These are phyloP conservation scores for Propithecus deckenii DNA, from an alignment of 2,797 vertebrate genomes.

Conservation along the genomic window DNA sequence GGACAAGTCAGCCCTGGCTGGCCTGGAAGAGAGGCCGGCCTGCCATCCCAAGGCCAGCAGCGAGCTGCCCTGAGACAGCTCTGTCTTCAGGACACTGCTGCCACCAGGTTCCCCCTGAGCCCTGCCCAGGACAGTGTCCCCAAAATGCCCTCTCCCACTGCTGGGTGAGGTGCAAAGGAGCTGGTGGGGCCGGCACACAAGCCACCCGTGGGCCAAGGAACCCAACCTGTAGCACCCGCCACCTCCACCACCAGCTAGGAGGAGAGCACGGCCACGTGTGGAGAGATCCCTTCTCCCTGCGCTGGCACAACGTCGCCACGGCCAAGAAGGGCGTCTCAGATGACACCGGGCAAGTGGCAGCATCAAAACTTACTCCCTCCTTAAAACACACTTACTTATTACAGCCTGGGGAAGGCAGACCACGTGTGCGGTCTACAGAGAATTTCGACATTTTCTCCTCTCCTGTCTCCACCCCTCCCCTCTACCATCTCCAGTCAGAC, in stretches of 20 bases:
- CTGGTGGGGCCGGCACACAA: not conserved
- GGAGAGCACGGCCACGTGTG: accelerated
- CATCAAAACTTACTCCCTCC: not conserved
- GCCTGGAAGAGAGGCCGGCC: not conserved
- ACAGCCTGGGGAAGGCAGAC: constrained; percentile 72
- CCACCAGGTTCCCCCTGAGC: not conserved
- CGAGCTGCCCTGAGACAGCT: not conserved
- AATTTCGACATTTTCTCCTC: constrained; percentile 42
- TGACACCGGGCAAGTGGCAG: not conserved
- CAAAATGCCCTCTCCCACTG: not conserved
- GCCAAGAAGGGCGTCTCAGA: not conserved
- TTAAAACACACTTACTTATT: constrained; percentile 31
- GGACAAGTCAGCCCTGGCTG: accelerated
- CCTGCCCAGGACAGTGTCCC: not conserved
- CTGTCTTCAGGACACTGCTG: not conserved
- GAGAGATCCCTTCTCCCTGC: not conserved
- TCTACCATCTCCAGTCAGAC: constrained; percentile 50
- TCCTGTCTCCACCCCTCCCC: constrained; percentile 19
- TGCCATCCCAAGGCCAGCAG: too few relatives aligned
- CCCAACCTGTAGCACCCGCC: not conserved
- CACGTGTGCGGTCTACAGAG: constrained; percentile 54
- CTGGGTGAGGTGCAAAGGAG: not conserved
- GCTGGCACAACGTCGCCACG: accelerated
- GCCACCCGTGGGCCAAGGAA: not conserved
- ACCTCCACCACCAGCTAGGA: accelerated